Conservation (phyloP, 2,797 vertebrate genomes). For the Cheirogaleus major region DNA sequence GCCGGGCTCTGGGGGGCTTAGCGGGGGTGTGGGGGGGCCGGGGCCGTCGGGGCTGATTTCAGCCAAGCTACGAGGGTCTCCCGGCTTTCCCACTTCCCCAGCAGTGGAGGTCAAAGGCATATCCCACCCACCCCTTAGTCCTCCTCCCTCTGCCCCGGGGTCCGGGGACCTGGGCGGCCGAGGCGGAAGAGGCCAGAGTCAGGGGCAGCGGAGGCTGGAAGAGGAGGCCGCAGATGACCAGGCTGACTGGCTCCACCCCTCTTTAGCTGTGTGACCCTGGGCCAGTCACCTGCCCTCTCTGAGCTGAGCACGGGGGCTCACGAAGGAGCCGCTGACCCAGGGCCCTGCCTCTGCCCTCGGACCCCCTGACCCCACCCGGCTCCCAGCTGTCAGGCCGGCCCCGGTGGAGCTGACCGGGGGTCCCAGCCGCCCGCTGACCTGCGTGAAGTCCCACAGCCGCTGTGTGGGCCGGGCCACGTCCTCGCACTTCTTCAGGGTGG, state of each 20-base stretch:
- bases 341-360: accelerated
- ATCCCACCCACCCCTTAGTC: neutral
- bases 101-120: neutral
- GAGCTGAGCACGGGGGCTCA: neutral
- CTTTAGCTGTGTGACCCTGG: neutral
- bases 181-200: neutral
- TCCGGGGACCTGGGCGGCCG: no score
- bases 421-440: conserved; percentile 85
- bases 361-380: accelerated
- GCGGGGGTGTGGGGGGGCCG: no score
- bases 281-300: neutral
- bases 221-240: accelerated
- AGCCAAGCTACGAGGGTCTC: neutral
- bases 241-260: neutral
- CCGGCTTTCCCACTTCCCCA: neutral
- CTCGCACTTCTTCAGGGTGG: conserved; percentile 94
- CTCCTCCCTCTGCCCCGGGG: neutral
- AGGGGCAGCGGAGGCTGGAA: neutral
- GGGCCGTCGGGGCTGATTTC: neutral
- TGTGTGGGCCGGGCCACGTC: conserved; percentile 90
- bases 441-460: conserved; percentile 98
- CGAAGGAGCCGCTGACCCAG: neutral
- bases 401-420: accelerated
- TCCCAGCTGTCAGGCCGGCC: neutral
- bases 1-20: neutral